Evolutionary conservation across 2,113 vertebrate species (phyloP).

Genomic region (Poecile atricapillus): DNA sequence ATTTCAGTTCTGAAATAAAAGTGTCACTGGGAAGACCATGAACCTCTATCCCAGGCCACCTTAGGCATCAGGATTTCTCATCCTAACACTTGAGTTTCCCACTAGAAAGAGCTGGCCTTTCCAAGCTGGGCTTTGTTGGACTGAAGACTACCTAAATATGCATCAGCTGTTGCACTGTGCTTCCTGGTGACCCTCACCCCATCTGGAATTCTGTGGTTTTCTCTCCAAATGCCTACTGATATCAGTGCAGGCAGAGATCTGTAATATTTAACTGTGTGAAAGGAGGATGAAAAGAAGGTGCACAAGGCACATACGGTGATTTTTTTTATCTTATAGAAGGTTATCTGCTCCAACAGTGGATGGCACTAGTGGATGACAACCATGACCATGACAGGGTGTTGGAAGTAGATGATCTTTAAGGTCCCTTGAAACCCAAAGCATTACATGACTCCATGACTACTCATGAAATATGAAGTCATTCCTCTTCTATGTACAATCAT

Average conservation of each 20-base stretch:
- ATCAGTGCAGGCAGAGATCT: background rate
- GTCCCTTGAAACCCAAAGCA: background rate
- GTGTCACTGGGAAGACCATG: accelerated
- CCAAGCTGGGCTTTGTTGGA: background rate
- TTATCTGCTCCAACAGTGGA: background rate
- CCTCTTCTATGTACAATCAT: background rate
- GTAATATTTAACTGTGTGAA: background rate
- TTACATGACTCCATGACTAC: background rate
- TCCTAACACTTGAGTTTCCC: background rate
- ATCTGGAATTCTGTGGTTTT: background rate
- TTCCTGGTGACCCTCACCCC: background rate
- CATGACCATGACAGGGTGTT: background rate
- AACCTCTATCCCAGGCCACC: background rate
- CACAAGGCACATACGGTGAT: accelerated
- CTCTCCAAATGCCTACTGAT: background rate
- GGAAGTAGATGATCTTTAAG: background rate
- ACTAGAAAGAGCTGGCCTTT: background rate
- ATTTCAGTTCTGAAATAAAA: background rate
- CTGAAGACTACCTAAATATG: background rate
- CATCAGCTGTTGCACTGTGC: background rate
- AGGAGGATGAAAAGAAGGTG: background rate
- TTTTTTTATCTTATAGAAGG: background rate
- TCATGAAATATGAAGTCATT: background rate
- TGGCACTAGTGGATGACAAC: background rate
- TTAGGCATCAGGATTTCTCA: background rate